phyloP scores from a whole-genome alignment of 2,888 invertebrate species.

The Amphipyra berbera region DNA sequence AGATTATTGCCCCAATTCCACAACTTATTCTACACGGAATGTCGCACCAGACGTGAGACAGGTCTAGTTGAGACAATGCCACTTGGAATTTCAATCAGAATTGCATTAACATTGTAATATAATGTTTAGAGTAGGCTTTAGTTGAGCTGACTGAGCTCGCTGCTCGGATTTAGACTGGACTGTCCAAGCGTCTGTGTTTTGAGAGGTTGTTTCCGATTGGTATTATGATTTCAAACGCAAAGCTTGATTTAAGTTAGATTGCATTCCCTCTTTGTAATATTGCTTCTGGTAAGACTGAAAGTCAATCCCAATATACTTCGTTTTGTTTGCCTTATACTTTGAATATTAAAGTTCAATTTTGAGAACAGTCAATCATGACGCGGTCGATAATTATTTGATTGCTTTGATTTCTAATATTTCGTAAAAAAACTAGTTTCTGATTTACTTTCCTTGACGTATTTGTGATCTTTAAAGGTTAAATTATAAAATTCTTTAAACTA shows the following conservation, averaged over 20 bases:
- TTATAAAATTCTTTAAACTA: conserved; percentile 10
- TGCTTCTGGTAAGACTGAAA: not conserved
- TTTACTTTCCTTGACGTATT: conserved; percentile 27
- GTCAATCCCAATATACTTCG: not conserved
- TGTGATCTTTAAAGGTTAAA: conserved; percentile 11
- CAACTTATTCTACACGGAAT: conserved; percentile 62
- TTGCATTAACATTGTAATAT: conserved; percentile 50
- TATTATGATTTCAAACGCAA: conserved; percentile 28
- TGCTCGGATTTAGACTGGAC: conserved; percentile 18
- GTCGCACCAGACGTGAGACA: conserved; percentile 53
- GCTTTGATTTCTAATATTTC: conserved; percentile 18
- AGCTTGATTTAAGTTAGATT: conserved; percentile 19
- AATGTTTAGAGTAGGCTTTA: conserved; percentile 39
- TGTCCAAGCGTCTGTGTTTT: conserved; percentile 18
- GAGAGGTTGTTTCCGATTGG: conserved; percentile 29
- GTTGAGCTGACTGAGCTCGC: conserved; percentile 8
- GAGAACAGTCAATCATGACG: no score
- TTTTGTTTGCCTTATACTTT: no score
- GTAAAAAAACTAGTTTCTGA: conserved; percentile 33
- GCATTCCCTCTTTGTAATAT: conserved; percentile 1
- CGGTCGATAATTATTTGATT: conserved; percentile 37
- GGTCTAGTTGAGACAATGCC: conserved; percentile 56
- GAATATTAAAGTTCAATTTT: no score
- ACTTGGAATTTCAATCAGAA: conserved; percentile 58
- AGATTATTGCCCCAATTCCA: conserved; percentile 56